Evolutionary conservation across 2,113 vertebrate species (phyloP), one percentile per base, ranked within the genome.

Genomic region (Hyla sarda): DNA sequence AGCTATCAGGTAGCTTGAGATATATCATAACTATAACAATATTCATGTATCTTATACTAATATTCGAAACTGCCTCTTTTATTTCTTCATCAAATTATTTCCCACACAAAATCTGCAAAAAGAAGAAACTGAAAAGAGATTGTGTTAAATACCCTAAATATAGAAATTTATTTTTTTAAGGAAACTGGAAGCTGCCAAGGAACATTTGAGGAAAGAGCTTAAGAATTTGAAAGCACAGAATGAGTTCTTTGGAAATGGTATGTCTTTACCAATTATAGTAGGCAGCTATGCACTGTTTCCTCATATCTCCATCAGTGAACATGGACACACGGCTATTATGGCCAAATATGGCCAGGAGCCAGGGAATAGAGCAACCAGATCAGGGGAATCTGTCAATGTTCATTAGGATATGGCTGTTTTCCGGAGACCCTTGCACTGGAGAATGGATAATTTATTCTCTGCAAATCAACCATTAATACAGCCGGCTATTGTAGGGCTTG

Each of bases 161-260:
- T 65, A 65, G 37, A 65, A 30, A 28, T 58, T 85, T 78, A 19
- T 82, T 86, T 81, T 52, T 58, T 89, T 83, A 81, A 62, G 84
- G 81, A 88, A 86, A 41, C 69, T 89, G 32, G 78, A 87, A 54
- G 71, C 76, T 58, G 82, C 87, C 84, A 67, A 85, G 23, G 32
- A 74, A 25, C 56, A 32, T 30, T 87, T 89, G 78, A 86, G 67
- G 74, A 88, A 88, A 65, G 75, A 73, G 82, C 54, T 87, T 10
- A 28, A 54, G 65, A 87, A 86, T 48, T 17, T 60, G 54, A 9
- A 16, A 32, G 62, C 86, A 85, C 83, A 82, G 52, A 84, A 86
- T 58, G 75, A 88, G 32, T 65, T 82, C 82, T 73, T 84, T 23
- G n/a, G 75, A 71, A 82, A 85, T 48, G n/a, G 69, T 60, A 71